These are phyloP conservation scores for Dicyrtomina minuta DNA, from an alignment of 2,888 invertebrate species.

Conservation along the genomic window DNA sequence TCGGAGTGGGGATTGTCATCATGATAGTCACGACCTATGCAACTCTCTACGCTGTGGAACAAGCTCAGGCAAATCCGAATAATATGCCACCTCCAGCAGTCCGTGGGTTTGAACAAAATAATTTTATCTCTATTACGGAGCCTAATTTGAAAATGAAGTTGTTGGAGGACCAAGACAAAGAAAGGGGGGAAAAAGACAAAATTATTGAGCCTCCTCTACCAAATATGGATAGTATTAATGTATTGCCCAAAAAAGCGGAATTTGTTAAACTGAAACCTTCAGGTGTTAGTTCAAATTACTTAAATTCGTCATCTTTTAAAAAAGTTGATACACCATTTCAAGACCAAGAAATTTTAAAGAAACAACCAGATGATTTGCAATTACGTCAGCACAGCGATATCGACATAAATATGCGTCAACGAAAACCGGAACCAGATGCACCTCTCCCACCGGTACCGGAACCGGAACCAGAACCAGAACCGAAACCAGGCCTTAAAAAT, in stretches of 20 bases:
- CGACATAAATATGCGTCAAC: no score
- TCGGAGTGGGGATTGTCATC: slow-evolving; percentile 79
- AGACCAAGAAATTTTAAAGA: no score
- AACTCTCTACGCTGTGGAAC: slow-evolving; percentile 74
- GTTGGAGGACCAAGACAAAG: not conserved
- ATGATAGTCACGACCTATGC: slow-evolving; percentile 89
- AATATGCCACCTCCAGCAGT: slow-evolving; percentile 35
- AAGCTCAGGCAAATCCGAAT: slow-evolving; percentile 59
- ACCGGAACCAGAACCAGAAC: no score
- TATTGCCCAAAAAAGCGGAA: not conserved
- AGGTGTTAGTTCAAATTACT: not conserved
- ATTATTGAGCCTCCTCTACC: not conserved
- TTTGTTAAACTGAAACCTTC: not conserved
- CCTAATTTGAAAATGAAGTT: not conserved
- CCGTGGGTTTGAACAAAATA: not conserved
- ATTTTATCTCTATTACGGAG: not conserved
- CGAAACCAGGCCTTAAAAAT: no score
- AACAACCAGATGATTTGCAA: no score
- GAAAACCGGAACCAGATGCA: no score
- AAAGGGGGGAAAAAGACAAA: not conserved
- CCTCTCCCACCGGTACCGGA: no score
- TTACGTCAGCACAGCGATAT: no score
- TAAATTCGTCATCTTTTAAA: not conserved
- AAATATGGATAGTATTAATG: not conserved
- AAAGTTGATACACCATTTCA: not conserved